Conservation (phyloP, 2,797 vertebrate genomes). For the Distichodus sexfasciatus region DNA sequence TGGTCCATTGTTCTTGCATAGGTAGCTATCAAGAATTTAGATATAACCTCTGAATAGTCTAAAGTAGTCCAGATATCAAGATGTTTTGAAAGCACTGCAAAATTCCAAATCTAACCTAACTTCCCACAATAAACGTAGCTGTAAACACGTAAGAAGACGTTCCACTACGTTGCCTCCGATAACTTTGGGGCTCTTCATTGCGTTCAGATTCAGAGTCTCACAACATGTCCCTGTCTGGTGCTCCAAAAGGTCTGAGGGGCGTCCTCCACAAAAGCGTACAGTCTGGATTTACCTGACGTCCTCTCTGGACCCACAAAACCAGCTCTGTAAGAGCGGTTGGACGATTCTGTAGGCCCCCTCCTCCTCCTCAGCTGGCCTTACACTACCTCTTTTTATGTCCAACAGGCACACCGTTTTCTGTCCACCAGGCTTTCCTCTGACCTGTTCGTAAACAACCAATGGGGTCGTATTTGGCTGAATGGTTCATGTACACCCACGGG, state of each 20-base stretch:
- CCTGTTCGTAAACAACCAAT: slow-evolving; percentile 26
- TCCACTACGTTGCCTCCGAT: not conserved
- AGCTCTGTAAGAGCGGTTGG: slow-evolving; percentile 23
- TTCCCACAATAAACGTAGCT: no score
- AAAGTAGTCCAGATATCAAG: no score
- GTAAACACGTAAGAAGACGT: no score
- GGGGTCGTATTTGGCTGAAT: slow-evolving; percentile 14
- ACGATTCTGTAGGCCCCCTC: not conserved
- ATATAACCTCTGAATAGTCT: no score
- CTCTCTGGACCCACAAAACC: slow-evolving; percentile 38
- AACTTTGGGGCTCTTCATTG: not conserved
- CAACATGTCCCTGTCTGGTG: not conserved
- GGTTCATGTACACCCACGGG: slow-evolving; percentile 28
- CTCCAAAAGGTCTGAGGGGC: slow-evolving; percentile 19
- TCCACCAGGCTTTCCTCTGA: slow-evolving; percentile 31
- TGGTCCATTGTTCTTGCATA: no score
- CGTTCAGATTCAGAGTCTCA: not conserved
- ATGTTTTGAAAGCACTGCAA: no score
- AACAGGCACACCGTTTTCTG: slow-evolving; percentile 10
- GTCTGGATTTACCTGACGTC: slow-evolving; percentile 41
- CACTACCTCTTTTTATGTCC: slow-evolving; percentile 41
- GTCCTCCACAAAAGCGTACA: slow-evolving; percentile 30
- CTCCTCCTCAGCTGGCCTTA: not conserved
- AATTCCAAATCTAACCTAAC: no score
- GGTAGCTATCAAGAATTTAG: no score